Evolutionary conservation across 23 tunicate species (phyloP), one percentile per base, ranked within the genome.

Genomic region (Styela plicata): DNA sequence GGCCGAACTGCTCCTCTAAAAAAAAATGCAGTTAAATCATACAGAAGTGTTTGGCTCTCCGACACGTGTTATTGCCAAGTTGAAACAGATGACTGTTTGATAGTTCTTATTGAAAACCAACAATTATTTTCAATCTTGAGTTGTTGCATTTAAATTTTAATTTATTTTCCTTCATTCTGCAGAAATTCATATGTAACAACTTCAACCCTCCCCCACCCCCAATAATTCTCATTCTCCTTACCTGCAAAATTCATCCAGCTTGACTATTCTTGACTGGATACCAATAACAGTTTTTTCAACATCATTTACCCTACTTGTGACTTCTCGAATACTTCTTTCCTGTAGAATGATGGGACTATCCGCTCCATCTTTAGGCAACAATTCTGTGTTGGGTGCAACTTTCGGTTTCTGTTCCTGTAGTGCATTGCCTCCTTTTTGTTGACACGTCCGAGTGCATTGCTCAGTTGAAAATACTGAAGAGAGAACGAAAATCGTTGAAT

Each of bases 221-320:
- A n/a, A n/a, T n/a, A n/a, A n/a, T n/a, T n/a, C n/a, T n/a, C n/a
- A n/a, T n/a, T n/a, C n/a, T n/a, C 57, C 57, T 13, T 23, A 79
- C 85, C 85, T 82, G 76, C 64, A 68, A 1, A 27, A 68, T 22
- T 52, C n/a, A 23, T 82, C 77, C 25, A 82, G 31, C 18, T 82
- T 63, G 26, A 52, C 24, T 28, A 83, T 76, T 22, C 44, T 34
- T 19, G 77, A 35, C n/a, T 83, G 70, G 19, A 83, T 10, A 27
- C 79, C 52, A 17, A 33, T 13, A n/a, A 83, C 86, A 2, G 80
- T 69, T 31, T 62, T 79, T 25, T 36, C 67, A 24, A 83, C 23
- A 13, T 64, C 44, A 22, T 36, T 33, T 23, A 82, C 73, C 1
- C 77, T 33, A 31, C 70, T 68, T 24, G 35, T 64, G 21, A 82